Evolutionary conservation across 2,797 vertebrate genomes (phyloP), one percentile per base, ranked within the genome.

Genomic region (Moxostoma hubbsi): DNA sequence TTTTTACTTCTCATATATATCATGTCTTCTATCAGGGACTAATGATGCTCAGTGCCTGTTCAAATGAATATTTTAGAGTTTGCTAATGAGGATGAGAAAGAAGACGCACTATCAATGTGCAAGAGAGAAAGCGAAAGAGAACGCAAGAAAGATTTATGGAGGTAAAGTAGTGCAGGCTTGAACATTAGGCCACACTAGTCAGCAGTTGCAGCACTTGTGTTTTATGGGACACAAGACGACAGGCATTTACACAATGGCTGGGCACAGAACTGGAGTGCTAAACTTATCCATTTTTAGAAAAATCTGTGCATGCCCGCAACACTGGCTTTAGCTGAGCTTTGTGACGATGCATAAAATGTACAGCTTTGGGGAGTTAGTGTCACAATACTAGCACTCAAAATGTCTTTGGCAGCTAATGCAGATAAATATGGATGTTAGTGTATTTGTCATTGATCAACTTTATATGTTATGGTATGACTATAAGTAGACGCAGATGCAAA

Each of bases 51-150:
- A 75, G 47, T 69, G 73, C 79, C 77, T 82, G 80, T 72, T 79
- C 59, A 73, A 75, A 82, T 82, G 49, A 83, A 83, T 85, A 83
- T 85, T 83, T 85, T 67, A 84, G 65, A 77, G 50, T 68, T 24
- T 45, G 76, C 66, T 81, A 84, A 84, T 75, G 77, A 86, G 82
- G 74, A 76, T 70, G 74, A 75, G 77, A 75, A 68, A 62, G 66
- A 61, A 73, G 75, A 49, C 59, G 43, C 49, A 24, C 59, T 66
- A 57, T 57, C 24, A 36, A 36, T 36, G 24, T 57, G 67, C 66
- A 63, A 61, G 15, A 62, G 62, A 68, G 64, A 46, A 13, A 63
- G 63, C 13, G 53, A 67, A 69, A 43, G 58, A 36, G 16, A 36
- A 36, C 4, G 36, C 36, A 5, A 36, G 36, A 46, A n/a, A 73